Evolutionary conservation across 2,888 invertebrate species (phyloP).

Genomic region (Exephanes ischioxanthus): DNA sequence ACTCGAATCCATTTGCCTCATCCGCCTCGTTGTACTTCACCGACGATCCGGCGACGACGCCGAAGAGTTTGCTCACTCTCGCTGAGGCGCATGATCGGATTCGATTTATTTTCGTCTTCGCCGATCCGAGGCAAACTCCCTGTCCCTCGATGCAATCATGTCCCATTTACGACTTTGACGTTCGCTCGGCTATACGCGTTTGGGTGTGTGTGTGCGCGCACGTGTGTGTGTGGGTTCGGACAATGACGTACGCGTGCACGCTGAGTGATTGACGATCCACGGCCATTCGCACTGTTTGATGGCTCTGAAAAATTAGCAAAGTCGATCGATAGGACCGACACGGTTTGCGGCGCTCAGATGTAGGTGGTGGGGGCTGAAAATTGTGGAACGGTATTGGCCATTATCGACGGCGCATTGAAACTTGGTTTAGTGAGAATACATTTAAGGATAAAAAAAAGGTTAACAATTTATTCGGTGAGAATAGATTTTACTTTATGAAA

Average conservation of each 20-base stretch:
- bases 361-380: too few relatives aligned
- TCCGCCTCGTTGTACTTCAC: constrained; percentile 14
- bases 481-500: too few relatives aligned
- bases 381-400: too few relatives aligned
- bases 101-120: constrained; percentile 61
- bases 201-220: too few relatives aligned
- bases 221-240: background rate
- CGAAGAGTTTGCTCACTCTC: constrained; percentile 48
- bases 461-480: too few relatives aligned
- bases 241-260: background rate
- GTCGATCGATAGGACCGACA: background rate
- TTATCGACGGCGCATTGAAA: background rate
- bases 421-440: too few relatives aligned
- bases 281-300: constrained; percentile 11
- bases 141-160: constrained; percentile 58
- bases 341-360: background rate
- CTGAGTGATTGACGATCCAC: constrained; percentile 18
- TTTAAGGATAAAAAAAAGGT: too few relatives aligned
- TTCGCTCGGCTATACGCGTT: constrained; percentile 15
- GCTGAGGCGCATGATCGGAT: constrained; percentile 58
- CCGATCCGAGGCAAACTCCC: constrained; percentile 50
- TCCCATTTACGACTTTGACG: constrained; percentile 61
- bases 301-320: background rate
- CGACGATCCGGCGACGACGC: constrained; percentile 16
- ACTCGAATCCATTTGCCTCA: constrained; percentile 48